Evolutionary conservation across 2,113 vertebrate species (phyloP), one percentile per base, ranked within the genome.

Genomic region (Stomatorhinus ivindoensis): DNA sequence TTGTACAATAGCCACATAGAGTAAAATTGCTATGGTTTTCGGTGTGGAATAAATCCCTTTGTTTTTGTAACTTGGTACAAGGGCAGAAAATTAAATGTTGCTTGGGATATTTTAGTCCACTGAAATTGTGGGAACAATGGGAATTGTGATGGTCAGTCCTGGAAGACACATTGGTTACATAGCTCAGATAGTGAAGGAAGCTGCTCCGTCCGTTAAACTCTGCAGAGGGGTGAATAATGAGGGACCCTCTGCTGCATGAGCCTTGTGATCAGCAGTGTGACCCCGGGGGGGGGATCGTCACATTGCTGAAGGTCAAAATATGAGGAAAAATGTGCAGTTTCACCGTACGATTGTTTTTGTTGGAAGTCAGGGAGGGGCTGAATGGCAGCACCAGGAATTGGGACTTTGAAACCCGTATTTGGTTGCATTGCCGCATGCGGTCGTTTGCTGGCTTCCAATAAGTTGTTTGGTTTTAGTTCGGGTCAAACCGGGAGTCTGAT

Each of bases 261-360:
- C 44, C 87, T 88, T 88, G 87, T 88, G 87, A 88, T 88, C 87
- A 17, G 61, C 21, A 27, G 46, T 73, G 61, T 88, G 87, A 88
- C 87, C 58, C 42, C 17, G 5, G 35, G 3, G 55, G 42, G n/a
- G 24, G 80, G 7, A 39, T 76, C 13, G 19, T 44, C 76, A 42
- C 13, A 82, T 35, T 82, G 13, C n/a, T 27, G 61, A 31, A 27
- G 11, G 24, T 27, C 9, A 65, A 65, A 65, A 65, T 11, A 65
- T 31, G n/a, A 27, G n/a, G n/a, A 27, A 27, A 27, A 65, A 31
- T 27, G 21, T 3, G 55, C 24, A 24, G 10, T 61, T 61, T 61
- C 21, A 61, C 24, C 24, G 1, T 61, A 61, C 2, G 24, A 9
- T 61, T 61, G 58, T 61, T 61, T 61, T 61, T 61, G 7, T 24